Evolutionary conservation across 2,113 vertebrate species (phyloP).

Genomic region (Promerops cafer): DNA sequence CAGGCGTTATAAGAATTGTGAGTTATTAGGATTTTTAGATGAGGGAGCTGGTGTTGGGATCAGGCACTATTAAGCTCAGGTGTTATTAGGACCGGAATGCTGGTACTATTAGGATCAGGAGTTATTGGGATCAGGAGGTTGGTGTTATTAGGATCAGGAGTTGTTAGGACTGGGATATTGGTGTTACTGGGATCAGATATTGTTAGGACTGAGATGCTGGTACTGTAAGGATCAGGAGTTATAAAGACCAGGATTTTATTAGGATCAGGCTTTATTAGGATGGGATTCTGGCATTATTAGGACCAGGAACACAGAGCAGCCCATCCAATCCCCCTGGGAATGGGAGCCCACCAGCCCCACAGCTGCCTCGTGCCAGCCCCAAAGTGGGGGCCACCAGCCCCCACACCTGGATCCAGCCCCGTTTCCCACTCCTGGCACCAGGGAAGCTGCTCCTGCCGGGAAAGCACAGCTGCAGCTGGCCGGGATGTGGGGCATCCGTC

Average conservation of each 20-base stretch:
- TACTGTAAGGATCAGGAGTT: too few species aligned
- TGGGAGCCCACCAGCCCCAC: neutral
- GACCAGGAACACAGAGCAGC: neutral
- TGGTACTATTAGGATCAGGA: rapidly evolving
- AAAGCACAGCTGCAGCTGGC: neutral
- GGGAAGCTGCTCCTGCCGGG: neutral
- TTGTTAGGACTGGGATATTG: neutral
- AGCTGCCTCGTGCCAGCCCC: rapidly evolving
- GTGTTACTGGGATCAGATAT: neutral
- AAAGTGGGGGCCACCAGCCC: neutral
- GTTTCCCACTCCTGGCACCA: rapidly evolving
- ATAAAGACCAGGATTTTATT: rapidly evolving
- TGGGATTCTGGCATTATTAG: neutral
- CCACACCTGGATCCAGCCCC: neutral
- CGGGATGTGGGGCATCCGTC: rapidly evolving
- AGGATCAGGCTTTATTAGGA: neutral
- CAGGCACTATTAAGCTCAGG: too few species aligned
- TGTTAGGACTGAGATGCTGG: neutral
- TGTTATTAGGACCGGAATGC: rapidly evolving
- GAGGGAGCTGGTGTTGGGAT: neutral
- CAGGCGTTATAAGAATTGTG: rapidly evolving
- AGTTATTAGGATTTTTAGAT: neutral
- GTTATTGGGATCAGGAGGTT: too few species aligned
- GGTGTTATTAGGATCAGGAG: rapidly evolving
- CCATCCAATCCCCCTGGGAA: neutral